Evolutionary conservation across 2,888 invertebrate species (phyloP).

Genomic region (Drosophila pseudotalamancana): DNA sequence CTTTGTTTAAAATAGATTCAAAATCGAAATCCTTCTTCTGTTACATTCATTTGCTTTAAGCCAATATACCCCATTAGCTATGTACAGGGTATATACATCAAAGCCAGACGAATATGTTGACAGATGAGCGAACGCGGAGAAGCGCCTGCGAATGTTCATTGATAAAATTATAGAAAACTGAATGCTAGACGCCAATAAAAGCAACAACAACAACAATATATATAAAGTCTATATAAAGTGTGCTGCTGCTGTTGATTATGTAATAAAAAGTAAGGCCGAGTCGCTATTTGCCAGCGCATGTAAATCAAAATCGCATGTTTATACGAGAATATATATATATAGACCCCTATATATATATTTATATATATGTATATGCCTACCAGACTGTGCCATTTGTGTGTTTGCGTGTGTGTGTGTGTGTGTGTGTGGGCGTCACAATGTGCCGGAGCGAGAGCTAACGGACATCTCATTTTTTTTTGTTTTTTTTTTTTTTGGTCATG

Average conservation of each 20-base stretch:
- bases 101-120: conserved; percentile 51
- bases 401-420: conserved; percentile 4
- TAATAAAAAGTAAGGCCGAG: conserved; percentile 54
- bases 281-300: conserved; percentile 29
- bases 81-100: conserved; percentile 25
- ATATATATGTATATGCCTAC: conserved; percentile 1
- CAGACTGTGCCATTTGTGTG: conserved; percentile 19
- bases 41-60: background rate
- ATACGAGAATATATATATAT: background rate
- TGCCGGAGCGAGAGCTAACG: conserved; percentile 30
- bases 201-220: conserved; percentile 24
- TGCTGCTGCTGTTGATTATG: conserved; percentile 51
- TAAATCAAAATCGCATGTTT: conserved; percentile 47
- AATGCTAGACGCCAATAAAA: conserved; percentile 57
- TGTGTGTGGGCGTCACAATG: conserved; percentile 55
- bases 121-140: conserved; percentile 17
- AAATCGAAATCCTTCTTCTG: background rate
- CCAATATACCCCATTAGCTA: background rate
- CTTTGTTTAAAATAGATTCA: no score
- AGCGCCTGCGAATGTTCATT: conserved; percentile 39
- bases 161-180: conserved; percentile 52
- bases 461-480: conserved; percentile 6
- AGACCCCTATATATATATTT: conserved; percentile 1
- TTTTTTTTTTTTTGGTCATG: conserved; percentile 4
- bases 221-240: conserved; percentile 17